These are phyloP conservation scores for Zingel zingel DNA, from an alignment of 2,113 vertebrate genomes.

Conservation along the genomic window DNA sequence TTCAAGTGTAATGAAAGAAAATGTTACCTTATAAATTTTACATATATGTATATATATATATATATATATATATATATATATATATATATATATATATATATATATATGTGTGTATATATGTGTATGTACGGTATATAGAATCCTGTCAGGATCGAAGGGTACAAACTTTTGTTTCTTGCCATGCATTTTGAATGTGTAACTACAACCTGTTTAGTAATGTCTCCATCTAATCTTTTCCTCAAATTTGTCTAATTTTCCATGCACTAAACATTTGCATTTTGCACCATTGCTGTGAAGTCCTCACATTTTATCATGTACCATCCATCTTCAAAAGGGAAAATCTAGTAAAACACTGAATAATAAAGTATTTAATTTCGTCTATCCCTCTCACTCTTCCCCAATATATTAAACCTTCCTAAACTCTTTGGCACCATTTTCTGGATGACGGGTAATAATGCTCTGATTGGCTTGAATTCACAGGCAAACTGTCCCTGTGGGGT, in stretches of 20 bases:
- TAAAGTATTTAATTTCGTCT: background rate
- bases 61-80: no score
- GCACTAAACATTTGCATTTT: background rate
- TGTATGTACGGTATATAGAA: no score
- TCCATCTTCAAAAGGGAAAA: background rate
- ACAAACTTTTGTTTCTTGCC: no score
- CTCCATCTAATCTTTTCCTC: background rate
- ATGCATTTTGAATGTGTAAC: background rate
- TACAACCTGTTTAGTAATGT: background rate
- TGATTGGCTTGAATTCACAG: slow-evolving; percentile 19
- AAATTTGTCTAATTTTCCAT: background rate
- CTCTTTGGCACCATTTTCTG: background rate
- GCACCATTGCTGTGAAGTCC: background rate
- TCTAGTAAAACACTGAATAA: background rate
- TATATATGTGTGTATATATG: no score
- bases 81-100: no score
- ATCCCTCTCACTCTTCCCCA: background rate
- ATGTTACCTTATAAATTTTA: no score
- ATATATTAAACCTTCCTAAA: slow-evolving; percentile 1
- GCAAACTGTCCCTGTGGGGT: slow-evolving; percentile 31
- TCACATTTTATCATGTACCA: no score
- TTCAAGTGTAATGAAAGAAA: no score
- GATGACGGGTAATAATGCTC: slow-evolving; percentile 15
- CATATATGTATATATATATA: no score
- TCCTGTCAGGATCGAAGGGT: no score